Evolutionary conservation across 2,888 invertebrate species (phyloP).

Genomic region (Apantesis nais): DNA sequence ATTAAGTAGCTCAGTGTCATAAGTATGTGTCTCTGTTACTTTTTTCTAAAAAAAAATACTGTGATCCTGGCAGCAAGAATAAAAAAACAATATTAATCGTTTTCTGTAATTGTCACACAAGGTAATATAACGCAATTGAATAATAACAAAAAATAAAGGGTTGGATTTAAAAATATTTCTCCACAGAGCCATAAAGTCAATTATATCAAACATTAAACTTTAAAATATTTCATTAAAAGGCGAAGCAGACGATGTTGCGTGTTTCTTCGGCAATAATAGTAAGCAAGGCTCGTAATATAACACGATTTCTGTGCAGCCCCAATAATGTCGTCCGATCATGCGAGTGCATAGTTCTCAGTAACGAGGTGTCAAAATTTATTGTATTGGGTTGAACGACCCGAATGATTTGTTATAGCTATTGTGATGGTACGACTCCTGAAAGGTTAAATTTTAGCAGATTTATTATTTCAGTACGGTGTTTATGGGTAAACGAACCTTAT

Average conservation of each 20-base stretch:
- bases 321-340: slow-evolving; percentile 55
- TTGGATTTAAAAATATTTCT: not conserved
- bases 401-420: slow-evolving; percentile 23
- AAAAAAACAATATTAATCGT: not conserved
- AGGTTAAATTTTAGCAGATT: slow-evolving; percentile 4
- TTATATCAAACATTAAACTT: slow-evolving; percentile 16
- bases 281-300: slow-evolving; percentile 36
- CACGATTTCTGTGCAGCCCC: slow-evolving; percentile 43
- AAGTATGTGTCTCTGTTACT: not conserved
- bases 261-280: slow-evolving; percentile 34
- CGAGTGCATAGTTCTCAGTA: slow-evolving; percentile 49
- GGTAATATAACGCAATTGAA: not conserved
- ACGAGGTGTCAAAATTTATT: slow-evolving; percentile 52
- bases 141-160: not conserved
- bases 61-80: not conserved
- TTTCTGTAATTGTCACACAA: not conserved
- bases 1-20: not conserved
- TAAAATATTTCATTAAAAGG: slow-evolving; percentile 26
- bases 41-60: not conserved
- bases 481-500: not conserved
- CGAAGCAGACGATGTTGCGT: slow-evolving; percentile 32
- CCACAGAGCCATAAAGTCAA: not conserved
- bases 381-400: slow-evolving; percentile 32
- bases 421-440: slow-evolving; percentile 18
- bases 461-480: not conserved